Conservation (phyloP, 2,888 invertebrate species). For the Leptothorax acervorum region DNA sequence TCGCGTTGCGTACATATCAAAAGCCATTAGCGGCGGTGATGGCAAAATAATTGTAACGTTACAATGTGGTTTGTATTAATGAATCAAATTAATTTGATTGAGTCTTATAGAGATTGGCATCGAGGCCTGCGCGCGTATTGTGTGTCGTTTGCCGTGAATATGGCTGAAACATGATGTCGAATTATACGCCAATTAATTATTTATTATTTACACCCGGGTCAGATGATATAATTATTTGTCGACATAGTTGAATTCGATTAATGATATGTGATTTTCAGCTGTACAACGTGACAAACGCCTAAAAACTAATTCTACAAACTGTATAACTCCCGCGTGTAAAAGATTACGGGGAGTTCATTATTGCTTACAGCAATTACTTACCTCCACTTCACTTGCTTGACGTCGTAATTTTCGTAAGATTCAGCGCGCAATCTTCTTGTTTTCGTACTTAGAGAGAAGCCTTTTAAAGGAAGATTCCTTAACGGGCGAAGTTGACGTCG, state of each 20-base stretch:
- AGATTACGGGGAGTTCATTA: conserved; percentile 32
- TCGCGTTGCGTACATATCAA: conserved; percentile 43
- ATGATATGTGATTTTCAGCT: conserved; percentile 19
- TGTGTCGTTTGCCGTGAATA: conserved; percentile 8
- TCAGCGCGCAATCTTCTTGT: conserved; percentile 51
- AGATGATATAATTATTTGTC: conserved; percentile 41
- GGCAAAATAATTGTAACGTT: conserved; percentile 55
- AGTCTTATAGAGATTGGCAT: conserved; percentile 47
- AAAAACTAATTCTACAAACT: neutral
- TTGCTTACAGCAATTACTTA: conserved; percentile 49
- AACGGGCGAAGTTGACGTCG: conserved; percentile 59
- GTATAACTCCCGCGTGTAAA: neutral
- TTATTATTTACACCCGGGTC: conserved; percentile 30
- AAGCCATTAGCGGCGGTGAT: conserved; percentile 46
- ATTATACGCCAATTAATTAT: conserved; percentile 42
- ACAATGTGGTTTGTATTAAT: conserved; percentile 50
- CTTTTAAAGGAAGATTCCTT: conserved; percentile 55
- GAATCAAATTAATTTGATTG: conserved; percentile 54
- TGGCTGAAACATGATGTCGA: conserved; percentile 33
- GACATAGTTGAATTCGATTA: neutral
- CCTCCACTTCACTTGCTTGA: conserved; percentile 31
- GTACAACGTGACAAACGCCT: neutral
- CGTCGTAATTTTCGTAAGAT: conserved; percentile 49
- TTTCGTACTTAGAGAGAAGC: conserved; percentile 43
- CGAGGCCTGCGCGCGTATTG: conserved; percentile 7